phyloP scores from a whole-genome alignment of 2,888 invertebrate genomes.

The Tetropium fuscum region DNA sequence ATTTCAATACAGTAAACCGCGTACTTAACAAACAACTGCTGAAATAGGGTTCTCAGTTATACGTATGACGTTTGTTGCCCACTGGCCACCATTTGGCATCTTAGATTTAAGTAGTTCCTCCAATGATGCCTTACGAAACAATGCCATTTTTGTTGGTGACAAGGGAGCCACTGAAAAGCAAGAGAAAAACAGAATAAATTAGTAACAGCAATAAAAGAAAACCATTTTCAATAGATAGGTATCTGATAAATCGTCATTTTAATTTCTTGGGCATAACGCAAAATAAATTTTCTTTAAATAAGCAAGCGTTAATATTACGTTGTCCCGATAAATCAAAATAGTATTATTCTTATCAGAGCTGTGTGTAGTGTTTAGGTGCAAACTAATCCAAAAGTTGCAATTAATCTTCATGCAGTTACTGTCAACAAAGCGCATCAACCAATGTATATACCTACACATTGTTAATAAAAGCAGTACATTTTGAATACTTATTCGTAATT shows the following conservation, averaged over 20 bases:
- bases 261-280: too few relatives aligned
- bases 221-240: background rate
- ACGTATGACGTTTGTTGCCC: constrained; percentile 75
- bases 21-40: constrained; percentile 77
- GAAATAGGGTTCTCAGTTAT: constrained; percentile 86
- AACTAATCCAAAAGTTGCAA: constrained; percentile 27
- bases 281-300: too few relatives aligned
- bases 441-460: constrained; percentile 1
- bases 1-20: constrained; percentile 56
- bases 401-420: constrained; percentile 1
- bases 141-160: constrained; percentile 77
- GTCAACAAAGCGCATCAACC: background rate
- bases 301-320: too few relatives aligned
- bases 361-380: constrained; percentile 27
- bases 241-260: background rate
- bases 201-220: background rate
- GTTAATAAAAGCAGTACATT: constrained; percentile 1
- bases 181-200: background rate
- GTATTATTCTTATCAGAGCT: background rate
- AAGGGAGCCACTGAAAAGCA: constrained; percentile 76
- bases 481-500: background rate
- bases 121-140: constrained; percentile 73
- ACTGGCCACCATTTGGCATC: constrained; percentile 63
- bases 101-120: constrained; percentile 68
- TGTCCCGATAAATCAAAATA: too few relatives aligned